Percentiles rank a stretch among this genome's conserved stretches.
Conservation (phyloP, 2,113 vertebrate genomes). For the Calyptomena viridis region DNA sequence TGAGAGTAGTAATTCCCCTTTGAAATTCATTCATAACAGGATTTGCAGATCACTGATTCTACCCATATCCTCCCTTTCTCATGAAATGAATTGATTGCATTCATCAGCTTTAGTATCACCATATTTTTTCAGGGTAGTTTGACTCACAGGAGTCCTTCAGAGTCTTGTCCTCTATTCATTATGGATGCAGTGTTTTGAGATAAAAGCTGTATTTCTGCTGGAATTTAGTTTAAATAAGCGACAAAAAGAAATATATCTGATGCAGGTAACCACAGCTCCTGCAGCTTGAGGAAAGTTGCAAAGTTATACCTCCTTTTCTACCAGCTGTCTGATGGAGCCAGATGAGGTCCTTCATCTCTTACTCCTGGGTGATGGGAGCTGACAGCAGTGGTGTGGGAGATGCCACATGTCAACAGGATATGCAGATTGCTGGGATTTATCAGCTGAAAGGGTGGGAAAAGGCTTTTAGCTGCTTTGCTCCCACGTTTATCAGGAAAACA, state of each 20-base stretch:
- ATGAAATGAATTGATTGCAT: background rate
- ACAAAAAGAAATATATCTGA: background rate
- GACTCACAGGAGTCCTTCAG: background rate
- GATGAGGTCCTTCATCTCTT: background rate
- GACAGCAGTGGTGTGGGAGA: background rate
- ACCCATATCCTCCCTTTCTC: background rate
- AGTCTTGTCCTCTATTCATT: background rate
- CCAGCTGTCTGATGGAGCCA: background rate
- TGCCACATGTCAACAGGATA: rapidly evolving
- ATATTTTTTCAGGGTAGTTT: background rate
- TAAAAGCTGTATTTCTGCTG: background rate
- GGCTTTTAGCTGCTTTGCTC: background rate
- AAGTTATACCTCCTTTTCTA: background rate
- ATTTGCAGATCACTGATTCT: background rate
- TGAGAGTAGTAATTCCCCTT: background rate
- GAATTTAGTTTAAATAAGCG: background rate
- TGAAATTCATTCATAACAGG: background rate
- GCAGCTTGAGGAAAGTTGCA: background rate
- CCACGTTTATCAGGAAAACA: background rate
- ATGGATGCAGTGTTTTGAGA: background rate
- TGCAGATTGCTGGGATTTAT: background rate
- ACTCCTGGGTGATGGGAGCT: background rate
- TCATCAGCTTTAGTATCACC: background rate
- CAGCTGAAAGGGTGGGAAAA: background rate
- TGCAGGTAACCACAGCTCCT: background rate